These are phyloP conservation scores for Aricia artaxerxes DNA, from an alignment of 2,888 invertebrate genomes.

Conservation along the genomic window DNA sequence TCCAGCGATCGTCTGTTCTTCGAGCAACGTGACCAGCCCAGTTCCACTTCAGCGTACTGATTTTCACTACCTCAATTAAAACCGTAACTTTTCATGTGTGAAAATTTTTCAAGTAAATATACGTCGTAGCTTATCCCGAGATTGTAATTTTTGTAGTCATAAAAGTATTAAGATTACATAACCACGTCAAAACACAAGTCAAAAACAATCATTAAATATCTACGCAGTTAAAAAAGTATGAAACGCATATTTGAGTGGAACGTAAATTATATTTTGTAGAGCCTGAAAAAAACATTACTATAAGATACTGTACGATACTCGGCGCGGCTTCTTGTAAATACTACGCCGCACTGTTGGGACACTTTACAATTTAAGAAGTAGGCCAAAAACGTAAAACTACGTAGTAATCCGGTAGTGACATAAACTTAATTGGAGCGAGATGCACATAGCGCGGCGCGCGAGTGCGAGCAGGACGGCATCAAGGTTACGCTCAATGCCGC, in stretches of 20 bases:
- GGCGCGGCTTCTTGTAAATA: background rate
- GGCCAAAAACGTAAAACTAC: slow-evolving; percentile 25
- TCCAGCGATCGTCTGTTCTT: too few relatives aligned
- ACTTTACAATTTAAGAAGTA: slow-evolving; percentile 11
- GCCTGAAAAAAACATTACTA: background rate
- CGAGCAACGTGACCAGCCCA: too few relatives aligned
- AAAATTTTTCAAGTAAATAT: too few relatives aligned
- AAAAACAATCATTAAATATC: background rate
- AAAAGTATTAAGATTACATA: too few relatives aligned
- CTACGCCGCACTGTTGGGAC: background rate
- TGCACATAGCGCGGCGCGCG: slow-evolving; percentile 41
- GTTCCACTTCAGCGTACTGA: too few relatives aligned
- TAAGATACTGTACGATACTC: background rate
- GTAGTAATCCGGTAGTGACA: slow-evolving; percentile 70
- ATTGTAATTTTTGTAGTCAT: too few relatives aligned
- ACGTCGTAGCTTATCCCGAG: too few relatives aligned
- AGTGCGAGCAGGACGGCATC: slow-evolving; percentile 59
- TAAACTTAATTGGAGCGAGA: slow-evolving; percentile 54
- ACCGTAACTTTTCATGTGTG: too few relatives aligned
- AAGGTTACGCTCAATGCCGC: slow-evolving; percentile 72
- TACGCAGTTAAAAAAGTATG: background rate
- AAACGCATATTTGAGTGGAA: background rate
- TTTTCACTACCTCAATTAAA: too few relatives aligned
- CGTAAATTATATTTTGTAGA: background rate
- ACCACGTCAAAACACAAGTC: too few relatives aligned